Conservation (phyloP, 1,140 invertebrate genomes). For the Campodea augens region DNA sequence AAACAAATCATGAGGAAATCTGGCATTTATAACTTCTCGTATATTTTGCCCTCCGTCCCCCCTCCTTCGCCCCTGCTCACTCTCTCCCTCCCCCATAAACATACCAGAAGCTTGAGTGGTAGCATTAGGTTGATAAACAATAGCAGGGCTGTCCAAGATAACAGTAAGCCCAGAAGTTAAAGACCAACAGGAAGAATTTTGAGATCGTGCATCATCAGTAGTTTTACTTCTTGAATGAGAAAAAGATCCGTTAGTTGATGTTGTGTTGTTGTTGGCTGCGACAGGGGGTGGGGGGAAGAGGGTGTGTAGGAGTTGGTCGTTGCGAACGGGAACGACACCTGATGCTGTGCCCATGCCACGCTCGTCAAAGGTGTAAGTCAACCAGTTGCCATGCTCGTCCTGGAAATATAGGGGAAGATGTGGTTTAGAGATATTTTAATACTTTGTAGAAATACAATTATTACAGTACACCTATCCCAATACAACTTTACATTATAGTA, state of each 20-base stretch:
- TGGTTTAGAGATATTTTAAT: too few relatives aligned
- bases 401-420: too few relatives aligned
- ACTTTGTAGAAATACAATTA: too few relatives aligned
- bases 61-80: too few relatives aligned
- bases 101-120: too few relatives aligned
- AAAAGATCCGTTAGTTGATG: constrained; percentile 10
- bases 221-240: constrained; percentile 12
- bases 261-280: constrained; percentile 26
- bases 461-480: too few relatives aligned
- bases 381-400: constrained; percentile 38
- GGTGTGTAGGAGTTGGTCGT: constrained; percentile 13
- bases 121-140: constrained; percentile 14
- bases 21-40: too few relatives aligned
- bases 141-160: constrained; percentile 34
- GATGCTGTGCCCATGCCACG: constrained; percentile 37
- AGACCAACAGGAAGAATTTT: constrained; percentile 33
- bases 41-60: too few relatives aligned
- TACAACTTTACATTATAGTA: too few relatives aligned
- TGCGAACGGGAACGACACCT: constrained; percentile 19
- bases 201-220: too few relatives aligned
- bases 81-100: too few relatives aligned
- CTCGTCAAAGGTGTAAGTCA: constrained; percentile 71
- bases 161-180: constrained; percentile 37
- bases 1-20: too few relatives aligned
- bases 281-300: constrained; percentile 6